Evolutionary conservation across 2,113 vertebrate genomes (phyloP).

Genomic region (Corydoras sp.): DNA sequence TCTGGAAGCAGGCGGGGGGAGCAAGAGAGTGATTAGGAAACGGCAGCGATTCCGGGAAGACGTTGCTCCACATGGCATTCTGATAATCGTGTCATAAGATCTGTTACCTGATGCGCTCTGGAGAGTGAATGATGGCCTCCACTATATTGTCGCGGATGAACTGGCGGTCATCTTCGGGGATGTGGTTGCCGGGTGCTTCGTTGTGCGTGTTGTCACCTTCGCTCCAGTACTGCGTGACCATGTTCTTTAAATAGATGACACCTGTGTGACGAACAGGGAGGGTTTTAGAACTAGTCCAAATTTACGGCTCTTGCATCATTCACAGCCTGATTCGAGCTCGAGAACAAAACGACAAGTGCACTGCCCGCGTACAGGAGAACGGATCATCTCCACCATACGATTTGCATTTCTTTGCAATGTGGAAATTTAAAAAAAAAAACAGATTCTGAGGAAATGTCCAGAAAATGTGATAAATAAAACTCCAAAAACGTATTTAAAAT

Average conservation of each 20-base stretch:
- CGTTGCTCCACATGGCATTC: neutral
- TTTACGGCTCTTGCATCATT: too few relatives aligned
- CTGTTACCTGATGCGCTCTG: slow-evolving; percentile 90
- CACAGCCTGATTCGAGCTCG: too few relatives aligned
- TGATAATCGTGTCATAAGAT: neutral
- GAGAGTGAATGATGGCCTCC: slow-evolving; percentile 97
- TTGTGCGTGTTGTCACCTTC: slow-evolving; percentile 78
- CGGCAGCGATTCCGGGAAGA: neutral
- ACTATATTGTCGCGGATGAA: slow-evolving; percentile 96
- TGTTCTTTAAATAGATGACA: slow-evolving; percentile 99
- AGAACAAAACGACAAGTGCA: too few relatives aligned
- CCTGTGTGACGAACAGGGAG: slow-evolving; percentile 59
- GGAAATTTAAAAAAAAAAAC: too few relatives aligned
- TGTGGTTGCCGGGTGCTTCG: slow-evolving; percentile 83
- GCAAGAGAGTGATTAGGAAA: neutral
- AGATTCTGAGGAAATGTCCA: too few relatives aligned
- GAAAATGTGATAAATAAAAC: too few relatives aligned
- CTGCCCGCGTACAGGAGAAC: too few relatives aligned
- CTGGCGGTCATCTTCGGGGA: slow-evolving; percentile 91
- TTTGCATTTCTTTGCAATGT: too few relatives aligned
- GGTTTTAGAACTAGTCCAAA: neutral
- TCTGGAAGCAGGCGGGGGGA: slow-evolving; percentile 58
- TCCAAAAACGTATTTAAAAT: too few relatives aligned
- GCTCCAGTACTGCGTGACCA: slow-evolving; percentile 97
- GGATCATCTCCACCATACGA: too few relatives aligned